Evolutionary conservation across 1,140 invertebrate species (phyloP).

Genomic region (Bombus affinis): DNA sequence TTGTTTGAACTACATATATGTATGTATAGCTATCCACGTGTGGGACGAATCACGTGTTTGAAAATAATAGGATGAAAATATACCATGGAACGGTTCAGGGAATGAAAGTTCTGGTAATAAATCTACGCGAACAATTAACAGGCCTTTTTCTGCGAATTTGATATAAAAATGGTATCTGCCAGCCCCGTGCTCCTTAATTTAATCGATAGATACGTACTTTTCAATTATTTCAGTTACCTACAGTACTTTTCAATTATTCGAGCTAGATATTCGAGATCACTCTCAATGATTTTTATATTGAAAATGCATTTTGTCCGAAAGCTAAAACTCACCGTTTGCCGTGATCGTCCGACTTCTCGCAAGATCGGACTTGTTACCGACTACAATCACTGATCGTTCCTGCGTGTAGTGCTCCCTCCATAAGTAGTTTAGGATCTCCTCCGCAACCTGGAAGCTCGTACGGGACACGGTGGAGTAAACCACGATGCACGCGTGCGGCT

Average conservation of each 20-base stretch:
- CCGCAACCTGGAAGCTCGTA: slow-evolving; percentile 89
- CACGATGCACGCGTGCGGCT: slow-evolving; percentile 94
- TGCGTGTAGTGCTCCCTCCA: slow-evolving; percentile 90
- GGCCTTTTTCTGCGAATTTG: neutral
- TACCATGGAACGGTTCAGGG: neutral
- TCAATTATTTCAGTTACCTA: no score
- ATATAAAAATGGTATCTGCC: neutral
- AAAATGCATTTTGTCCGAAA: neutral
- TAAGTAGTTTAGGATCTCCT: slow-evolving; percentile 91
- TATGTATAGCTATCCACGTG: no score
- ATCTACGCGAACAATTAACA: neutral
- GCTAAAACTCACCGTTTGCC: slow-evolving; percentile 87
- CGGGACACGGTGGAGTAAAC: slow-evolving; percentile 93
- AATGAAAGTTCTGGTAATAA: neutral
- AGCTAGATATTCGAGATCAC: neutral
- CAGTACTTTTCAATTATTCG: no score
- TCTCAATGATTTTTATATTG: neutral
- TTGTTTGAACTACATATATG: neutral
- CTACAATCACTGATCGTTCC: slow-evolving; percentile 93
- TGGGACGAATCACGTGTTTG: no score
- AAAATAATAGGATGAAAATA: no score
- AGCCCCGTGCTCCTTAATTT: no score
- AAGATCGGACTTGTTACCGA: slow-evolving; percentile 96
- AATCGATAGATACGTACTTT: no score
- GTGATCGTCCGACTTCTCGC: slow-evolving; percentile 92